Evolutionary conservation across 2,888 invertebrate genomes (phyloP).

Genomic region (Phengaris arion): DNA sequence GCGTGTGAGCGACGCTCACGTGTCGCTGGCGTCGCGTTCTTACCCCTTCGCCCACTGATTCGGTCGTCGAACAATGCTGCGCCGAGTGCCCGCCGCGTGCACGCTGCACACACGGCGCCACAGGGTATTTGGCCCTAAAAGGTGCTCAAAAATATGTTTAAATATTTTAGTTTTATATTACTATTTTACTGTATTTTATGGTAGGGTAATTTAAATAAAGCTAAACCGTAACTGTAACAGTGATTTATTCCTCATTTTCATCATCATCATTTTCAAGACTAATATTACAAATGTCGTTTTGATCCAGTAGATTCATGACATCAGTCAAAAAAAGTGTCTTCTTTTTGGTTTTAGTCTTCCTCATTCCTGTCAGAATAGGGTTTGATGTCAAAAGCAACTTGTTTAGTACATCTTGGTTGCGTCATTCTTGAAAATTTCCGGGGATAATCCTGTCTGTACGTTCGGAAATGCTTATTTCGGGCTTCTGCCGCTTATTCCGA

Average conservation of each 20-base stretch:
- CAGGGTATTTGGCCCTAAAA: constrained; percentile 8
- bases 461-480: constrained; percentile 32
- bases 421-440: constrained; percentile 23
- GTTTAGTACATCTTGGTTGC: constrained; percentile 26
- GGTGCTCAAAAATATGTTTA: constrained; percentile 6
- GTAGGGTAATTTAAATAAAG: not conserved
- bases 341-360: no score
- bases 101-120: not conserved
- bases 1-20: no score
- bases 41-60: no score
- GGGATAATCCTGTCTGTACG: constrained; percentile 31
- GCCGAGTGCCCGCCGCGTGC: no score
- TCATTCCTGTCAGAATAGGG: not conserved
- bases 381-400: constrained; percentile 20
- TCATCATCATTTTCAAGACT: not conserved
- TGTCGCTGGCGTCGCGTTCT: no score
- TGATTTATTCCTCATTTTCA: not conserved
- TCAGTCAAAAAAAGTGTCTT: no score
- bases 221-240: not conserved
- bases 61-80: no score
- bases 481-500: constrained; percentile 38
- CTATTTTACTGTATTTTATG: not conserved
- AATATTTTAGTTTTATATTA: not conserved
- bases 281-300: no score
- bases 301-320: no score